Percentiles rank a stretch among this genome's conserved stretches.
Evolutionary conservation across 2,888 invertebrate genomes (phyloP).

Genomic region (Chalcis sispes): DNA sequence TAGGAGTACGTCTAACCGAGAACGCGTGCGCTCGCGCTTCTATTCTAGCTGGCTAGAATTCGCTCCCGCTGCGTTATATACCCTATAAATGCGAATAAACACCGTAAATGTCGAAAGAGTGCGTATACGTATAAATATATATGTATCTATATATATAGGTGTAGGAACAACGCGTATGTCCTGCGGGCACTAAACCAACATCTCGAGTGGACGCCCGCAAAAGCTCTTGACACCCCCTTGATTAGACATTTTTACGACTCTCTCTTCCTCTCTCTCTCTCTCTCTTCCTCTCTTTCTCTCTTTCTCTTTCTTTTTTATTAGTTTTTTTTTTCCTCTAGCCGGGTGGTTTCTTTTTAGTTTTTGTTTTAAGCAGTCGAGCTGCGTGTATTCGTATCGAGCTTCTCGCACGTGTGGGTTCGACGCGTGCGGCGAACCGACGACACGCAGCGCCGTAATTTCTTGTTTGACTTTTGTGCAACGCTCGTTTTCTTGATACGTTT

Average conservation of each 20-base stretch:
- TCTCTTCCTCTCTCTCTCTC: constrained; percentile 30
- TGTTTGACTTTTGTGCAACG: constrained; percentile 26
- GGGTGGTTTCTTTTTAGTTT: too few relatives aligned
- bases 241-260: constrained; percentile 62
- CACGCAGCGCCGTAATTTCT: constrained; percentile 34
- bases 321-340: constrained; percentile 17
- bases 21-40: too few relatives aligned
- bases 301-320: background rate
- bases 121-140: background rate
- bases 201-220: constrained; percentile 37
- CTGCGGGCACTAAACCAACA: constrained; percentile 28
- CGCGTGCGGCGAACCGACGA: background rate
- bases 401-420: constrained; percentile 1
- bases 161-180: constrained; percentile 11
- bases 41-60: constrained; percentile 62
- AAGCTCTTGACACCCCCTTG: constrained; percentile 63
- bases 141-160: too few relatives aligned
- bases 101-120: constrained; percentile 63
- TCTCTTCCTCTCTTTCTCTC: constrained; percentile 5
- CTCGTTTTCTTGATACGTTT: constrained; percentile 6
- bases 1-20: constrained; percentile 61
- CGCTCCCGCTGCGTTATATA: constrained; percentile 65
- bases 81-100: constrained; percentile 70
- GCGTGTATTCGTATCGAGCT: background rate
- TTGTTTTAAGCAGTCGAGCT: too few relatives aligned